These are phyloP conservation scores for Limenitis camilla DNA, from an alignment of 2,888 invertebrate species.

Conservation along the genomic window DNA sequence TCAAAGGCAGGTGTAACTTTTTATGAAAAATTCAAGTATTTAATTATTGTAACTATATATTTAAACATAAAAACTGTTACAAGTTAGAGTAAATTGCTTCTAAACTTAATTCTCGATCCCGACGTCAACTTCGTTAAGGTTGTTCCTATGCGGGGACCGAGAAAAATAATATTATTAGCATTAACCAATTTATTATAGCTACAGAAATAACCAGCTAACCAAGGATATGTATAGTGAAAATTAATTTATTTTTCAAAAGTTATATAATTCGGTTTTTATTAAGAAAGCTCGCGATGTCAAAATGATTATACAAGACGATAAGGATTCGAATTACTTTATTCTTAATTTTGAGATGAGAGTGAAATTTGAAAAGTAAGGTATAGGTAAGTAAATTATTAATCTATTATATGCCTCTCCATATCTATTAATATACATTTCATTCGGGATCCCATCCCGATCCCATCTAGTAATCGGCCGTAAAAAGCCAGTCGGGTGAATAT, in stretches of 20 bases:
- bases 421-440: constrained; percentile 9
- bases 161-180: constrained; percentile 19
- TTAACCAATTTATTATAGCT: constrained; percentile 11
- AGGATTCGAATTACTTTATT: not conserved
- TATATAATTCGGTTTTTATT: not conserved
- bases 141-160: constrained; percentile 12
- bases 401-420: too few relatives aligned
- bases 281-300: not conserved
- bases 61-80: constrained; percentile 9
- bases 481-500: constrained; percentile 7
- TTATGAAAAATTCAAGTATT: not conserved
- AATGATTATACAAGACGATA: too few relatives aligned
- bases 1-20: too few relatives aligned
- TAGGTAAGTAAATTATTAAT: not conserved
- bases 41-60: not conserved
- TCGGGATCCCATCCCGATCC: not conserved
- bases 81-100: constrained; percentile 19
- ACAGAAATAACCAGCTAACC: not conserved
- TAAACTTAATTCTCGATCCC: constrained; percentile 18
- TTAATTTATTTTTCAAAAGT: not conserved
- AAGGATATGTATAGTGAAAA: not conserved
- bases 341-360: not conserved
- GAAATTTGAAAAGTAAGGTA: too few relatives aligned
- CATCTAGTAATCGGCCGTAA: constrained; percentile 16
- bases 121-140: constrained; percentile 21